Evolutionary conservation across 2,113 vertebrate species (phyloP).

Genomic region (Hypomesus transpacificus): DNA sequence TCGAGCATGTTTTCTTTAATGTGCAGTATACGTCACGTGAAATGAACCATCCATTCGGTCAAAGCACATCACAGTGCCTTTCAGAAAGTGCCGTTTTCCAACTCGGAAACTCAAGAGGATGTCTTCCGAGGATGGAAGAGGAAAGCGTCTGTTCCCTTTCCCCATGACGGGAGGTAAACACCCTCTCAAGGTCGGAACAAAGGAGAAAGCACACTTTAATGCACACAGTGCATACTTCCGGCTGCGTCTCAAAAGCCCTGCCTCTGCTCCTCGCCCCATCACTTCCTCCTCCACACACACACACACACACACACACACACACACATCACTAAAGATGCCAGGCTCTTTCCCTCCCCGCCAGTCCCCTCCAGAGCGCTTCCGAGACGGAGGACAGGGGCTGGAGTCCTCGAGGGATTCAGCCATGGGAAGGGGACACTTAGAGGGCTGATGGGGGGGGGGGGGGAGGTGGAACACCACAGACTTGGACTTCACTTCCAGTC

Average conservation of each 20-base stretch:
- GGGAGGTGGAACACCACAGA: no score
- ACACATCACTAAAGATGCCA: no score
- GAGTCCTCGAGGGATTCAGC: not conserved
- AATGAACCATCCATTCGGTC: constrained; percentile 8
- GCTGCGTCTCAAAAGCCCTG: no score
- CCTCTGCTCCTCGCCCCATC: no score
- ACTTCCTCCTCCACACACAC: no score
- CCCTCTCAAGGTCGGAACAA: constrained; percentile 50
- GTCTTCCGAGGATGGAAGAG: constrained; percentile 18
- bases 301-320: no score
- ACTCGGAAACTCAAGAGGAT: constrained; percentile 4
- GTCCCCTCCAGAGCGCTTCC: constrained; percentile 31
- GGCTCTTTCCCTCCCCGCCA: no score
- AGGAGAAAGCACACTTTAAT: not conserved
- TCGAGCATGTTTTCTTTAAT: constrained; percentile 14
- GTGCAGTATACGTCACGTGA: not conserved
- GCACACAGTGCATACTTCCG: no score
- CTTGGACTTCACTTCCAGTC: not conserved
- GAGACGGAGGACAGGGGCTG: constrained; percentile 33
- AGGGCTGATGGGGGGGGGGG: not conserved
- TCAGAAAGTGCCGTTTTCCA: constrained; percentile 18
- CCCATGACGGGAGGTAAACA: no score
- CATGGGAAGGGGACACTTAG: not conserved
- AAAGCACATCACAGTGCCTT: constrained; percentile 11
- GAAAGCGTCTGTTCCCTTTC: not conserved